These are phyloP conservation scores for Anoura caudifer DNA, from an alignment of 2,113 vertebrate genomes.

Conservation along the genomic window DNA sequence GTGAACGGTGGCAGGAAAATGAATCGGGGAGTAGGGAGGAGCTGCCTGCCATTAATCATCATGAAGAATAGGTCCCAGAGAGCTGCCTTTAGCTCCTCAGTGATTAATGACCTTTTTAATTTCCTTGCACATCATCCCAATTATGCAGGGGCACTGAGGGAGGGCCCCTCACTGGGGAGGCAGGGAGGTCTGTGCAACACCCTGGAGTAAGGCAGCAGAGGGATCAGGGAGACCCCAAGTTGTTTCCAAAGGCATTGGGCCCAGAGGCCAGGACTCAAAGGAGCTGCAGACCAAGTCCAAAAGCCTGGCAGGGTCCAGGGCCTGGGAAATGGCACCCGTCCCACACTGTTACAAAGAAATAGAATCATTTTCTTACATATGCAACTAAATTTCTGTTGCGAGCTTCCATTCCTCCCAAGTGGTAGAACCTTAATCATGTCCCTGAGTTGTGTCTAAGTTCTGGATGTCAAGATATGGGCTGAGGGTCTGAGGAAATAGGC, in stretches of 20 bases:
- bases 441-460: background rate
- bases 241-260: background rate
- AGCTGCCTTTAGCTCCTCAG: constrained; percentile 38
- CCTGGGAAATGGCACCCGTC: background rate
- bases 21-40: constrained; percentile 31
- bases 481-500: background rate
- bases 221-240: background rate
- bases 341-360: background rate
- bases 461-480: background rate
- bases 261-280: background rate
- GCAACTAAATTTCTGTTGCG: background rate
- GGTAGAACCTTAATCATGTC: background rate
- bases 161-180: background rate
- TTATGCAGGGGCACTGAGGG: constrained; percentile 41
- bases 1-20: constrained; percentile 65
- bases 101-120: constrained; percentile 75
- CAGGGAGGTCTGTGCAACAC: background rate
- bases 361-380: background rate
- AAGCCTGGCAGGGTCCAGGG: accelerated
- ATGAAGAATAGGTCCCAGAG: constrained; percentile 62
- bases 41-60: constrained; percentile 66
- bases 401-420: accelerated
- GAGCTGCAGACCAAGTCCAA: background rate
- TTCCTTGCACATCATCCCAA: constrained; percentile 52
- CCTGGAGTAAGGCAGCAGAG: background rate